Evolutionary conservation across 2,888 invertebrate genomes (phyloP), one percentile per base, ranked within the genome.

Genomic region (Mesorhabditis sp.): DNA sequence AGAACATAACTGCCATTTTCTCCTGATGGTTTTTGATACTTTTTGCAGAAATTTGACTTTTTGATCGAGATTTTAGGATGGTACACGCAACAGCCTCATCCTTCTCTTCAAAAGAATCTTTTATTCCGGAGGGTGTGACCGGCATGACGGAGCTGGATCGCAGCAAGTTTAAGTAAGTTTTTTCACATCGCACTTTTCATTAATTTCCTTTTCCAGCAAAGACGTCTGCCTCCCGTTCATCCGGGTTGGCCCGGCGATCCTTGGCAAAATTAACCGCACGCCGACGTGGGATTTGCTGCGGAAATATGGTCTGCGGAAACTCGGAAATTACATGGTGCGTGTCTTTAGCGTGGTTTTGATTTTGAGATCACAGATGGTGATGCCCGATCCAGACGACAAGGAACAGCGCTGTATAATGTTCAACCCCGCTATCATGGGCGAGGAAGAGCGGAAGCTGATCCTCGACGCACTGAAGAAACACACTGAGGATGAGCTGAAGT

Each of bases 111-210:
- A 28, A 28, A 28, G 28, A 28, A 28, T 28, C 28, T 28, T 28
- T 28, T 28, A 28, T 28, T 28, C 82, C 82, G 41, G 70, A 70
- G 61, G 43, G 67, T 5, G 80, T 77, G 5, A 71, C 74, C 45
- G 82, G 82, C 63, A 81, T 83, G 80, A 74, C 67, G 10, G 68
- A 76, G 63, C 70, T 82, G 6, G 80, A 82, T 43, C 73, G 75
- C 68, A 70, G 73, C 67, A 67, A 68, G 69, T 81, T 75, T 68
- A 70, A 65, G 74, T 81, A 62, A 10, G 66, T 15, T 45, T 67
- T 50, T n/a, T 28, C 44, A 45, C 66, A 45, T 45, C n/a, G 65
- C 13, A 45, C 7, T 3, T 67, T 67, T 5, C 43, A 28, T 61
- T 15, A 63, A 10, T 68, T 62, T 43, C 50, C 62, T 15, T 15